Evolutionary conservation across 2,113 vertebrate species (phyloP).

Genomic region (Coptodon rendalli): DNA sequence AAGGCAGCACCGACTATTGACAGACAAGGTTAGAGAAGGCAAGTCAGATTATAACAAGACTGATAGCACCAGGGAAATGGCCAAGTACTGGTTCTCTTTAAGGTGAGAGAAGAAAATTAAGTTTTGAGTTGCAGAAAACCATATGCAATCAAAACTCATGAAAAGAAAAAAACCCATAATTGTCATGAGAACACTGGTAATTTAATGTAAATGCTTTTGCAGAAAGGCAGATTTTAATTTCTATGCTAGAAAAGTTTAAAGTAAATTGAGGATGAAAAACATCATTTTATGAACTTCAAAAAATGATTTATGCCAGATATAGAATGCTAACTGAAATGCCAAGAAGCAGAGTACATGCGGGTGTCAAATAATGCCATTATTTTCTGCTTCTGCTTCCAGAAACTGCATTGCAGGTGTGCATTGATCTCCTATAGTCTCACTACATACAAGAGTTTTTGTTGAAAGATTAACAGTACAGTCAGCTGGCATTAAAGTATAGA

Average conservation of each 20-base stretch:
- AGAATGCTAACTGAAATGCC: not conserved
- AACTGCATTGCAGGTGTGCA: not conserved
- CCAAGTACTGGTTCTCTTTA: not conserved
- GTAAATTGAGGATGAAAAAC: not conserved
- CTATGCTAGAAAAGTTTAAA: not conserved
- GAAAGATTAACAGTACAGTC: not conserved
- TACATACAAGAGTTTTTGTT: not conserved
- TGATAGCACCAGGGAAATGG: not conserved
- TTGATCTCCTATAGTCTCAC: not conserved
- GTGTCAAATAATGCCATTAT: not conserved
- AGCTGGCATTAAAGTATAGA: rapidly evolving
- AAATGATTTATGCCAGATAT: not conserved
- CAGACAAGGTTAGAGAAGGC: not conserved
- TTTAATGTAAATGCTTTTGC: rapidly evolving
- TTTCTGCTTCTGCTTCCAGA: not conserved
- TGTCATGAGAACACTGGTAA: not conserved
- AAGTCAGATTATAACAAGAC: not conserved
- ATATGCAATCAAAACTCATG: too few species aligned
- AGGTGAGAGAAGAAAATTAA: not conserved
- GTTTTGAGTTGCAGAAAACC: not conserved
- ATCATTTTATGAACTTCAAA: not conserved
- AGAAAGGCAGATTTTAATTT: not conserved
- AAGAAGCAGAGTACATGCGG: not conserved
- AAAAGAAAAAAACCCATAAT: not conserved
- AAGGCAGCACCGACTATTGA: not conserved